Evolutionary conservation across 2,113 vertebrate species (phyloP).

Genomic region (Phyllostomus hastatus): DNA sequence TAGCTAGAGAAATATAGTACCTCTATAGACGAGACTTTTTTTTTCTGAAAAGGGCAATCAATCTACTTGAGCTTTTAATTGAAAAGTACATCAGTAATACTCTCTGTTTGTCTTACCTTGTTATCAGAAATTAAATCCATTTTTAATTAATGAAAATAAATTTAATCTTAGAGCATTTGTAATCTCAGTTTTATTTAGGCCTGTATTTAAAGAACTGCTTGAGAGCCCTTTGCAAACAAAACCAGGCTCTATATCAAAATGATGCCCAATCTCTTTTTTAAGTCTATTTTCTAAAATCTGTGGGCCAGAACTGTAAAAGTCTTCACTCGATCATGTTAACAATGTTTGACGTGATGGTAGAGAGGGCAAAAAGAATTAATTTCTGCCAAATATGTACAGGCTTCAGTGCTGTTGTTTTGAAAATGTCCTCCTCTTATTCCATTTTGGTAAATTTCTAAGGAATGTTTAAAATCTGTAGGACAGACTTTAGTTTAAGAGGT

Average conservation of each 20-base stretch:
- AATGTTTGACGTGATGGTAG: constrained; percentile 28
- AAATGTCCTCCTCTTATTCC: constrained; percentile 23
- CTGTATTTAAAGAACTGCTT: constrained; percentile 28
- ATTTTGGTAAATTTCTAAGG: constrained; percentile 44
- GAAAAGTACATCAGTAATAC: constrained; percentile 1
- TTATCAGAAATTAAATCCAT: constrained; percentile 53
- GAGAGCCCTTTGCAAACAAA: constrained; percentile 45
- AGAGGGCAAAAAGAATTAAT: constrained; percentile 40
- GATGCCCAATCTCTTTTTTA: not conserved
- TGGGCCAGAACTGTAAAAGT: constrained; percentile 33
- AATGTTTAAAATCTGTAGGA: not conserved
- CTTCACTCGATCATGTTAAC: constrained; percentile 45
- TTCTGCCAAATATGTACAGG: constrained; percentile 13
- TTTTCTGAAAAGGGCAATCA: not conserved
- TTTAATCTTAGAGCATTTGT: not conserved
- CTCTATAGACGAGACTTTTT: not conserved
- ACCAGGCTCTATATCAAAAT: constrained; percentile 17
- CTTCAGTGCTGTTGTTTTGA: not conserved
- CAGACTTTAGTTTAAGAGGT: not conserved
- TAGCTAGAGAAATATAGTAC: not conserved
- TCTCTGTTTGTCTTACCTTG: constrained; percentile 27
- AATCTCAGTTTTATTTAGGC: constrained; percentile 36
- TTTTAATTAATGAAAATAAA: constrained; percentile 47
- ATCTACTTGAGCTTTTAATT: constrained; percentile 11
- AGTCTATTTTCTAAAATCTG: constrained; percentile 42